phyloP scores from a whole-genome alignment of 2,797 vertebrate species.

The Lutjanus campechanus region DNA sequence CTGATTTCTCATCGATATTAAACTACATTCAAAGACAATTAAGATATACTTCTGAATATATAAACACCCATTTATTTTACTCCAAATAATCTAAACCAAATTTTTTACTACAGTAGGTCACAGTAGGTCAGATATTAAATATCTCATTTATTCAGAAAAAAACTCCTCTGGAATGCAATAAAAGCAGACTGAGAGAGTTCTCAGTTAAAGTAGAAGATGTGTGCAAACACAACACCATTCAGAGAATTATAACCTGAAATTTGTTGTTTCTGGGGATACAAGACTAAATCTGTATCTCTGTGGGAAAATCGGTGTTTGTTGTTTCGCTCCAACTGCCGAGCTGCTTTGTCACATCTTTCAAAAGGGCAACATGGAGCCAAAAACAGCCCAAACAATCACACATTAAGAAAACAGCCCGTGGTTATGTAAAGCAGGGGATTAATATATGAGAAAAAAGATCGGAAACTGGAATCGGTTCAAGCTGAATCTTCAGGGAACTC shows the following conservation, averaged over 20 bases:
- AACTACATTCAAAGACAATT: background rate
- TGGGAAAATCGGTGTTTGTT: constrained; percentile 11
- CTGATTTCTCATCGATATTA: background rate
- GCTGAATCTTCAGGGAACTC: constrained; percentile 28
- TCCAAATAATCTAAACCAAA: background rate
- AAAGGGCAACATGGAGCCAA: constrained; percentile 11
- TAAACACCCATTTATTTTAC: background rate
- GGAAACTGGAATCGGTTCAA: constrained; percentile 30
- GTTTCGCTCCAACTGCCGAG: constrained; percentile 12
- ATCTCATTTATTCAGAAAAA: background rate
- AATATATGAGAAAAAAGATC: constrained; percentile 28
- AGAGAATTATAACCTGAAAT: constrained; percentile 2
- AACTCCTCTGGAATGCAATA: background rate
- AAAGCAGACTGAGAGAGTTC: background rate
- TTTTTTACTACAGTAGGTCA: background rate
- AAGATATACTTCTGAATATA: background rate
- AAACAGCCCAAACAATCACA: constrained; percentile 12
- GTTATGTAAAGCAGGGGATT: constrained; percentile 29
- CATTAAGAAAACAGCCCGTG: constrained; percentile 26
- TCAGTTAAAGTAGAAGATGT: background rate
- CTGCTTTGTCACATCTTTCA: constrained; percentile 22
- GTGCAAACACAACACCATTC: background rate
- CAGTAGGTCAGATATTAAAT: too few species aligned
- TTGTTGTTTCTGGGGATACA: background rate
- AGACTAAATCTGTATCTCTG: background rate